Base-by-base conservation (phyloP, 2,113 vertebrate species). In the Struthio camelus region DNA sequence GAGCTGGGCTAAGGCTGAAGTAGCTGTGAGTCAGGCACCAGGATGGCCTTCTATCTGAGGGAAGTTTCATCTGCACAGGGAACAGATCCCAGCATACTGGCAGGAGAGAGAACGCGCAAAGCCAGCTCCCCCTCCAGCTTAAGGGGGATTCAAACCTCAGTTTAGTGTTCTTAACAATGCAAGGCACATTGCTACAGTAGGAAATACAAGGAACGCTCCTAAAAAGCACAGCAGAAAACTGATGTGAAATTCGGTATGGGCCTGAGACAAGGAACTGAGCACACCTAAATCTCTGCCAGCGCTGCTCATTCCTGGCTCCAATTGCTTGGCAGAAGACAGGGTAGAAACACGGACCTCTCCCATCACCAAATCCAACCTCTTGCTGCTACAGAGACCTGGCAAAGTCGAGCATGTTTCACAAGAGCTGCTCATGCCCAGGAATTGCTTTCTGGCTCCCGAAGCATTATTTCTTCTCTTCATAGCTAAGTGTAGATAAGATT, bases 291-390 rank as follows among this genome's bases (percentile, higher is more conserved):
- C 70, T 61, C n/a, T 64, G 65, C 19, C 51, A 51, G 51, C 2
- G 0, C 0, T 1, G 69, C 59, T 90, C 0, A 0, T 5, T 73
- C 71, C 71, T 78, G 46, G 27, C 27, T 46, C 54, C 32, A 36
- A 66, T 42, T 10, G 38, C 50, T 86, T 46, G 71, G 71, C 34
- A 53, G 42, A 15, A 62, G 40, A 44, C 17, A 48, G 36, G 27
- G 72, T 42, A 8, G 54, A 94, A 59, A 93, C 14, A 72, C 80
- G 56, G 70, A 80, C 44, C 25, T 59, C 51, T 84, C 46, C n/a
- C 28, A 59, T 66, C 66, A 66, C 25, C 27, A 54, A 62, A 90
- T 28, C 40, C 70, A 85, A 23, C 5, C 71, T 91, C 34, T 20
- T 6, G 13, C 71, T 89, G 69, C 42, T 73, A 76, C 4, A 0